Percentiles rank a stretch among this genome's conserved stretches.
Conservation (phyloP, 2,888 invertebrate genomes). For the Apocheima hispidaria region DNA sequence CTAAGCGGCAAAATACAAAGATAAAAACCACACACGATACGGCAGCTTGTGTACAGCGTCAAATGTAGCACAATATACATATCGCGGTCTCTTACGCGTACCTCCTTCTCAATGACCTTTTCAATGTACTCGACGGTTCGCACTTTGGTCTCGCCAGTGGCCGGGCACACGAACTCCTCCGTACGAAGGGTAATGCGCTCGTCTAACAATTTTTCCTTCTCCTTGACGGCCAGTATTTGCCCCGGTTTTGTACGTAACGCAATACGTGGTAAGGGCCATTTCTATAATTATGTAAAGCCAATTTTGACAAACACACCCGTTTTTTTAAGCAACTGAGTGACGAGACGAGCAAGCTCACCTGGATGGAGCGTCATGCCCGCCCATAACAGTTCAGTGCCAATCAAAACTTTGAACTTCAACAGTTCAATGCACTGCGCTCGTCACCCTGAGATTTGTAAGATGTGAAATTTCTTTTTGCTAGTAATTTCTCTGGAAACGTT, state of each 20-base stretch:
- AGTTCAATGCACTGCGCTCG: too few relatives aligned
- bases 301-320: conserved; percentile 80
- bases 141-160: conserved; percentile 94
- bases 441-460: too few relatives aligned
- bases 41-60: conserved; percentile 81
- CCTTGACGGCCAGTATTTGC: conserved; percentile 92
- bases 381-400: too few relatives aligned
- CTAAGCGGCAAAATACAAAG: conserved; percentile 76
- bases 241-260: conserved; percentile 95
- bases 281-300: conserved; percentile 85
- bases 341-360: too few relatives aligned
- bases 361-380: too few relatives aligned
- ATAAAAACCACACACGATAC: conserved; percentile 77
- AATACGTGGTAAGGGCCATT: conserved; percentile 92
- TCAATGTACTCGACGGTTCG: conserved; percentile 97
- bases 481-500: too few relatives aligned
- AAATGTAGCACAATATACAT: conserved; percentile 76
- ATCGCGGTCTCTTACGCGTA: conserved; percentile 81
- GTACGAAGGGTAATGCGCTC: conserved; percentile 95
- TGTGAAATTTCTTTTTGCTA: too few relatives aligned
- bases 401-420: too few relatives aligned
- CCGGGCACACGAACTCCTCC: conserved; percentile 95
- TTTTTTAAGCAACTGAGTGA: too few relatives aligned
- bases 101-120: conserved; percentile 98
- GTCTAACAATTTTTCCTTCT: conserved; percentile 95